Conservation (phyloP, 2,888 invertebrate genomes). For the Cosmorhoe ocellata region DNA sequence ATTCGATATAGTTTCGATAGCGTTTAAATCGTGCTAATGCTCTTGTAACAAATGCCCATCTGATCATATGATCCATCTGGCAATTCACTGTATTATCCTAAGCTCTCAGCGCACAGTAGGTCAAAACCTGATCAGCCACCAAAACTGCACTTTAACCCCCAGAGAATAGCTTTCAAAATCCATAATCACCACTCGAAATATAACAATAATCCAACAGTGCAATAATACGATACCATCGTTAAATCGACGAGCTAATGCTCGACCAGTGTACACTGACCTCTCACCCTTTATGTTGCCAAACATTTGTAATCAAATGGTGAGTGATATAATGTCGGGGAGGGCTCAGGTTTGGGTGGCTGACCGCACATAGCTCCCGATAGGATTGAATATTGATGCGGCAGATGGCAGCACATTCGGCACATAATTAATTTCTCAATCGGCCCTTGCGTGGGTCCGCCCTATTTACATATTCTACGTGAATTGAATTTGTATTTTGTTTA, state of each 20-base stretch:
- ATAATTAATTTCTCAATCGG: constrained; percentile 74
- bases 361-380: constrained; percentile 59
- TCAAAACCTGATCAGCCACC: not conserved
- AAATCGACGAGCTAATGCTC: constrained; percentile 41
- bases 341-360: constrained; percentile 46
- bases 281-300: constrained; percentile 32
- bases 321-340: constrained; percentile 41
- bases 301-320: constrained; percentile 33
- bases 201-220: constrained; percentile 43
- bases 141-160: constrained; percentile 10
- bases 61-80: constrained; percentile 1
- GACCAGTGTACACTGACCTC: constrained; percentile 37
- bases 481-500: constrained; percentile 9
- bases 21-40: too few species aligned
- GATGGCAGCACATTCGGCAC: constrained; percentile 72
- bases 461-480: constrained; percentile 51
- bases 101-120: constrained; percentile 17
- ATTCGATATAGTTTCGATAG: too few species aligned
- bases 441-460: constrained; percentile 44
- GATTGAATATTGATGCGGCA: constrained; percentile 78
- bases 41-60: not conserved
- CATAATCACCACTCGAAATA: constrained; percentile 25
- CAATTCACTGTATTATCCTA: constrained; percentile 17
- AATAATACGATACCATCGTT: constrained; percentile 46
- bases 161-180: constrained; percentile 17